A percentile compares a stretch with the other conserved stretches of the same genome.
These are phyloP conservation scores for Campodea augens DNA, from an alignment of 1,140 invertebrate species.

Conservation along the genomic window DNA sequence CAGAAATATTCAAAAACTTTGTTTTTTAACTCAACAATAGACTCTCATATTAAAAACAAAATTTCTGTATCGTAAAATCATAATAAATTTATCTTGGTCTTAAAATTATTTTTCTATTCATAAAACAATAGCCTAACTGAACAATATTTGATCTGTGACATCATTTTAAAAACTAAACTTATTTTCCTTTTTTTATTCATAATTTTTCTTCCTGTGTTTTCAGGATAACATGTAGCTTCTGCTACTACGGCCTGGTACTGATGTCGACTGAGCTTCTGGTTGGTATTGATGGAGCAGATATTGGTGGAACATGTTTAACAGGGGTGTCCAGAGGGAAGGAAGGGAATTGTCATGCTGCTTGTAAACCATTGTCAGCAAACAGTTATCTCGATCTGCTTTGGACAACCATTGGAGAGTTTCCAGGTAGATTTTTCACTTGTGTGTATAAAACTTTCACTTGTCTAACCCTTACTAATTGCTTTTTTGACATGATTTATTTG, in stretches of 20 bases:
- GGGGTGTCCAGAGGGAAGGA: constrained; percentile 23
- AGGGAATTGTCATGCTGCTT: constrained; percentile 47
- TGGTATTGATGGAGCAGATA: constrained; percentile 32
- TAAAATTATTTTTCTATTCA: too few relatives aligned
- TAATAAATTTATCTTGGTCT: too few relatives aligned
- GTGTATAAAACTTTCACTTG: constrained; percentile 3
- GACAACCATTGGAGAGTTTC: constrained; percentile 90
- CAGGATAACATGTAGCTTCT: constrained; percentile 86
- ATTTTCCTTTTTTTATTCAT: constrained; percentile 1
- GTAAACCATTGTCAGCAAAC: constrained; percentile 52
- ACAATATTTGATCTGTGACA: too few relatives aligned
- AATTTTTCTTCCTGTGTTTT: constrained; percentile 20
- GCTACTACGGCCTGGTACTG: constrained; percentile 86
- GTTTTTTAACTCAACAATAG: too few relatives aligned
- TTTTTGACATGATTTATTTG: constrained; percentile 7
- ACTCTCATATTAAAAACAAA: too few relatives aligned
- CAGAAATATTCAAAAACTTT: too few relatives aligned
- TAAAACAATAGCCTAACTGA: too few relatives aligned
- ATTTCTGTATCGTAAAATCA: too few relatives aligned
- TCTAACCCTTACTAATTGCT: background rate
- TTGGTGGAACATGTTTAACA: constrained; percentile 24
- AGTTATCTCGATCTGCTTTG: constrained; percentile 86
- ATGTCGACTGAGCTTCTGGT: constrained; percentile 90
- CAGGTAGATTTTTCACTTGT: constrained; percentile 37
- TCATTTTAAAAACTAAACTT: too few relatives aligned